Percentiles rank a stretch among this genome's conserved stretches.
These are phyloP conservation scores for Hermetia illucens DNA, from an alignment of 1,140 invertebrate species.

Conservation along the genomic window DNA sequence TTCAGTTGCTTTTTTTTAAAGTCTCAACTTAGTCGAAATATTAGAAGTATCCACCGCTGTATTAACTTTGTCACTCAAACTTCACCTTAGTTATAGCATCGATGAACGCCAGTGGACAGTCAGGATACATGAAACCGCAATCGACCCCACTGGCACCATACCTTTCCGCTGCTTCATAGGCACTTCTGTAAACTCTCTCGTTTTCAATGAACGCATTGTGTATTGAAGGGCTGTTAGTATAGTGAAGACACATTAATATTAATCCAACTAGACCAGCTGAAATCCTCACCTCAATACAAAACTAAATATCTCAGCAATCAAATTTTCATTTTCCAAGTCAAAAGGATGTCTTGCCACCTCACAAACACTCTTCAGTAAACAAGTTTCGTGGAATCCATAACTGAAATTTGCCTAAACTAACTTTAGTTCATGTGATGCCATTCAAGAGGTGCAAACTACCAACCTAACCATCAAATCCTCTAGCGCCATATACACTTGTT, in stretches of 20 bases:
- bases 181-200: background rate
- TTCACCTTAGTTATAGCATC: no score
- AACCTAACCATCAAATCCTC: background rate
- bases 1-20: no score
- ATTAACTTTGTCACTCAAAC: no score
- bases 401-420: background rate
- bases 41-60: no score
- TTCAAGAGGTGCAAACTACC: background rate
- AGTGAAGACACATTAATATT: background rate
- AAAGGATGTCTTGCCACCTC: background rate
- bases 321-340: background rate
- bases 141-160: background rate
- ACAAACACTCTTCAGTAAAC: background rate
- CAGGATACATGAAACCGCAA: background rate
- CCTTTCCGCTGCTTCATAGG: background rate
- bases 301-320: background rate
- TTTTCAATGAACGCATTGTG: background rate
- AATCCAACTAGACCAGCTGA: background rate
- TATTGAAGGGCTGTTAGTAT: background rate
- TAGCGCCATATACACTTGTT: background rate
- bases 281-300: background rate
- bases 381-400: background rate
- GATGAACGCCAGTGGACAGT: no score
- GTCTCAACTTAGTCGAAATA: no score
- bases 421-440: background rate